Evolutionary conservation across 1,140 invertebrate species (phyloP).

Genomic region (Drosophila murphyi): DNA sequence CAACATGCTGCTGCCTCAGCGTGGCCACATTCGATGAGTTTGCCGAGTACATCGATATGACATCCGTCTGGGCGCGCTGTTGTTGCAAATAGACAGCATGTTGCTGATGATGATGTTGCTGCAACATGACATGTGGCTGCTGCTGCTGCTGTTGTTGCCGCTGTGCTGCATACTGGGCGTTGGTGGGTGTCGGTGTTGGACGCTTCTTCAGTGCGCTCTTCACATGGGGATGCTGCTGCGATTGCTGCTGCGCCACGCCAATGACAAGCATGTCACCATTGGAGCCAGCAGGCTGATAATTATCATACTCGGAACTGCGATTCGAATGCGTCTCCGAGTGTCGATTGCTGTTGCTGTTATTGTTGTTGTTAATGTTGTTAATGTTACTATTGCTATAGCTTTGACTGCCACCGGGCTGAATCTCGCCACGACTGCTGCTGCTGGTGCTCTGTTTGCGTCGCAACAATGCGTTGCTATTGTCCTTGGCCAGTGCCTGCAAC

Average conservation of each 20-base stretch:
- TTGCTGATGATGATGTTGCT: slow-evolving; percentile 34
- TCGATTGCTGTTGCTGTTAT: slow-evolving; percentile 62
- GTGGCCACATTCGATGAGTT: slow-evolving; percentile 82
- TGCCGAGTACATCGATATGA: slow-evolving; percentile 76
- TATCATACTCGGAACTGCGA: slow-evolving; percentile 80
- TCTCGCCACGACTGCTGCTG: slow-evolving; percentile 58
- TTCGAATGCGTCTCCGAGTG: slow-evolving; percentile 79
- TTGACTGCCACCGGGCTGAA: slow-evolving; percentile 37
- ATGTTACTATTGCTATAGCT: slow-evolving; percentile 18
- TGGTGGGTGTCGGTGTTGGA: slow-evolving; percentile 60
- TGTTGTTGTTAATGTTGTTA: background rate
- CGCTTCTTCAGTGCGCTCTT: slow-evolving; percentile 74
- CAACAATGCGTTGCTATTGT: slow-evolving; percentile 46
- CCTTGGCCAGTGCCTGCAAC: slow-evolving; percentile 52
- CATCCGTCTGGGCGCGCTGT: slow-evolving; percentile 54
- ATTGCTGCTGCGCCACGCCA: slow-evolving; percentile 70
- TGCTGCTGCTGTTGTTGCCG: slow-evolving; percentile 47
- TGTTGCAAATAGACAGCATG: slow-evolving; percentile 19
- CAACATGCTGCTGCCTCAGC: slow-evolving; percentile 68
- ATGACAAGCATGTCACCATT: slow-evolving; percentile 69
- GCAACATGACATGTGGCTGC: slow-evolving; percentile 41
- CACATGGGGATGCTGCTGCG: slow-evolving; percentile 65
- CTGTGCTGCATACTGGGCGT: slow-evolving; percentile 53
- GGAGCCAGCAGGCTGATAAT: slow-evolving; percentile 64
- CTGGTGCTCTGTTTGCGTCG: slow-evolving; percentile 66